Conservation (phyloP, 1,140 invertebrate genomes). For the Atta colombica region DNA sequence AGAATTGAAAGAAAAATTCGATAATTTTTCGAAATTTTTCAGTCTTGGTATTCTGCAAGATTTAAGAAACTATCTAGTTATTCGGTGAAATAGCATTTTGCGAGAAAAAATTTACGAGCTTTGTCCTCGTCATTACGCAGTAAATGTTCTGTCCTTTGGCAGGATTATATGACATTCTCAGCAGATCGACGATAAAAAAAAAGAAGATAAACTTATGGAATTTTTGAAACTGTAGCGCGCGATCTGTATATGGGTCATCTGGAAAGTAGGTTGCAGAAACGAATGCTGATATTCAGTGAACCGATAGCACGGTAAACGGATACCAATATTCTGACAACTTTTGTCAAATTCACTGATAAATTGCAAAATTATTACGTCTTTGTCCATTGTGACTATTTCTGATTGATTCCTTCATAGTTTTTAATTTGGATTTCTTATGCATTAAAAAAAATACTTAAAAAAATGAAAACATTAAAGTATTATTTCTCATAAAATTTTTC, state of each 20-base stretch:
- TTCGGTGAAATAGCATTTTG: background rate
- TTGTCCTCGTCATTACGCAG: conserved; percentile 19
- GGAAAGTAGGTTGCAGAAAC: conserved; percentile 49
- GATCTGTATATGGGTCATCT: conserved; percentile 46
- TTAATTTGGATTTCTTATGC: background rate
- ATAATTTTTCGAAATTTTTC: background rate
- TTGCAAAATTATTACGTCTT: conserved; percentile 50
- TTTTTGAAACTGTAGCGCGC: conserved; percentile 56
- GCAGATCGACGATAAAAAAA: conserved; percentile 41
- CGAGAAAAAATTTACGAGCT: conserved; percentile 19
- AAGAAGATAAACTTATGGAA: conserved; percentile 49
- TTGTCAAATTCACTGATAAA: conserved; percentile 74
- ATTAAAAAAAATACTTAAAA: background rate
- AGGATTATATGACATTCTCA: conserved; percentile 42
- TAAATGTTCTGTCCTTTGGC: conserved; percentile 18
- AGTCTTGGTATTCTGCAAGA: conserved; percentile 26
- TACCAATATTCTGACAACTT: conserved; percentile 70
- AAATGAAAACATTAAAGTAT: background rate
- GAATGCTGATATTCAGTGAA: conserved; percentile 15
- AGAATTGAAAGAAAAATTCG: background rate
- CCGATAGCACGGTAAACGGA: conserved; percentile 67
- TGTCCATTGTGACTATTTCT: background rate
- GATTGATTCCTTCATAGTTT: background rate
- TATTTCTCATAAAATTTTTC: background rate
- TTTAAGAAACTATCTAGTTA: background rate